Evolutionary conservation across 2,113 vertebrate species (phyloP).

Genomic region (Hippoglossus stenolepis): DNA sequence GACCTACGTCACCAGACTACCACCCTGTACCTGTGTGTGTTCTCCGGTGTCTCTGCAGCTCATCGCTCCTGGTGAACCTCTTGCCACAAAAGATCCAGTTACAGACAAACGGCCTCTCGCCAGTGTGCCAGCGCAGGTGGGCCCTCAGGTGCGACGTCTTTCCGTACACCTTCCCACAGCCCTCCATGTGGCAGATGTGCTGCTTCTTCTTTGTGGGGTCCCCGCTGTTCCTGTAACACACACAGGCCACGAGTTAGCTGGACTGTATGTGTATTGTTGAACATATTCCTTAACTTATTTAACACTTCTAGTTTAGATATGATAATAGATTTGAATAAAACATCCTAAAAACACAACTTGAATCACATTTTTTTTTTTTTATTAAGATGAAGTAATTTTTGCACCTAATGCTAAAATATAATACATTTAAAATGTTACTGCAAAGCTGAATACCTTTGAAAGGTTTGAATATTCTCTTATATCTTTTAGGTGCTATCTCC

Average conservation of each 20-base stretch:
- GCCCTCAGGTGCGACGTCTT: constrained; percentile 98
- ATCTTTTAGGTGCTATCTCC: background rate
- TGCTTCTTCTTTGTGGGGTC: constrained; percentile 99
- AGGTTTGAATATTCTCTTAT: background rate
- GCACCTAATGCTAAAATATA: background rate
- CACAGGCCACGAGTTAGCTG: background rate
- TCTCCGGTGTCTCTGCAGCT: constrained; percentile 96
- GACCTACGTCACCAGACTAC: background rate
- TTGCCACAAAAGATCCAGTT: constrained; percentile 99
- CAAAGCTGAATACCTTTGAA: background rate
- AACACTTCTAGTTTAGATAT: no score
- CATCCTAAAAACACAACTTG: no score
- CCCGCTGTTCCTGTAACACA: constrained; percentile 87
- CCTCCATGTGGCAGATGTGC: constrained; percentile 99
- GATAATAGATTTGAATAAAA: no score
- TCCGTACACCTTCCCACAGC: constrained; percentile 98
- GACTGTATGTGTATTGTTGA: background rate
- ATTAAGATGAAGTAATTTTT: no score
- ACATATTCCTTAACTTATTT: no score
- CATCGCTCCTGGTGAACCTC: constrained; percentile 96
- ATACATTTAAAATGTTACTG: background rate
- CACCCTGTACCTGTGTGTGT: constrained; percentile 91
- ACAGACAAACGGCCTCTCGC: constrained; percentile 97
- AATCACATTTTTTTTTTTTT: no score
- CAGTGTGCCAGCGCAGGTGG: constrained; percentile 99